phyloP scores from a whole-genome alignment of 2,113 vertebrate species.

The Colistium nudipinnis region DNA sequence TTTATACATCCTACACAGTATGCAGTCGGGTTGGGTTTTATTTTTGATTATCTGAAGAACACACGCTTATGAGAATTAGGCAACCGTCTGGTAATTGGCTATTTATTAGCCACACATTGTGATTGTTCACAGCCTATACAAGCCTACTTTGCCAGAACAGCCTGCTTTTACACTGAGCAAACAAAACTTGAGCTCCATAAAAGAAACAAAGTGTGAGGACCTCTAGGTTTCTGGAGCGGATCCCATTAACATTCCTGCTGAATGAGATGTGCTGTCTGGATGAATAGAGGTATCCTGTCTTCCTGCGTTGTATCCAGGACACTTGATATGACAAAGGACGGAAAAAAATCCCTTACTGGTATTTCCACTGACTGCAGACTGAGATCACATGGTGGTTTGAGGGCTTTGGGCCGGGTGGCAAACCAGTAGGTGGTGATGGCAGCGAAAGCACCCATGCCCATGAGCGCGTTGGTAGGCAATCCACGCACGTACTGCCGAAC shows the following conservation, averaged over 20 bases:
- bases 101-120: too few species aligned
- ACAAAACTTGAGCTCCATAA: neutral
- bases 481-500: conserved; percentile 90
- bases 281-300: neutral
- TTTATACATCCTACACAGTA: too few species aligned
- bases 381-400: conserved; percentile 92
- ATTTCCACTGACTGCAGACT: conserved; percentile 91
- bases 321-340: neutral
- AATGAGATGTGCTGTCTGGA: conserved; percentile 19
- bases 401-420: conserved; percentile 88
- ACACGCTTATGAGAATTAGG: neutral
- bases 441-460: conserved; percentile 94
- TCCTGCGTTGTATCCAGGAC: neutral
- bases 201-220: neutral
- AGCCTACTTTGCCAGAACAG: neutral
- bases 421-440: conserved; percentile 97
- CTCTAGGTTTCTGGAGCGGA: neutral
- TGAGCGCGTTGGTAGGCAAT: conserved; percentile 89
- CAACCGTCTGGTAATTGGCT: too few species aligned
- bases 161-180: neutral
- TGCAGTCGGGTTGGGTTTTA: too few species aligned
- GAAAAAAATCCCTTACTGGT: conserved; percentile 76
- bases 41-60: neutral
- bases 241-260: conserved; percentile 43
- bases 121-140: too few species aligned